phyloP scores from a whole-genome alignment of 2,113 vertebrate species.

The Bufo gargarizans region DNA sequence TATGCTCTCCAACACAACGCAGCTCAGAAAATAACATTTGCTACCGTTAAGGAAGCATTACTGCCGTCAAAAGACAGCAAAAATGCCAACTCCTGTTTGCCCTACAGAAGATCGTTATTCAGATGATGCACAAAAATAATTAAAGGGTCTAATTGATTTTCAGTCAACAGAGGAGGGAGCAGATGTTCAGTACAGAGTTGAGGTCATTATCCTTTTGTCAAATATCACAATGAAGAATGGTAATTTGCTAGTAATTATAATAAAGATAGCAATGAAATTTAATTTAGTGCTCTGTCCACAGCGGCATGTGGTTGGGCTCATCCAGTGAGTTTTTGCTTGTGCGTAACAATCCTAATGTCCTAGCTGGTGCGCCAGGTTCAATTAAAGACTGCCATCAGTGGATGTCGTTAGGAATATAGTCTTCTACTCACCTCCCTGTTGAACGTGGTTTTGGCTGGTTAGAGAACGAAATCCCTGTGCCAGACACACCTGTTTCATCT shows the following conservation, averaged over 20 bases:
- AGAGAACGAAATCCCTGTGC: background rate
- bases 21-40: slow-evolving; percentile 44
- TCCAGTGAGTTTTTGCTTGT: background rate
- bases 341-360: slow-evolving; percentile 21
- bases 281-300: slow-evolving; percentile 32
- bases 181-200: slow-evolving; percentile 61
- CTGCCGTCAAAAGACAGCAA: slow-evolving; percentile 28
- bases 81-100: slow-evolving; percentile 52
- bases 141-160: slow-evolving; percentile 67
- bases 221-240: slow-evolving; percentile 63
- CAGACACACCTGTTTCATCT: slow-evolving; percentile 25
- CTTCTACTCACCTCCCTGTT: slow-evolving; percentile 16
- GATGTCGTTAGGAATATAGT: background rate
- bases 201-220: slow-evolving; percentile 63
- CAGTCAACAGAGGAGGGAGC: slow-evolving; percentile 62
- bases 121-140: slow-evolving; percentile 67
- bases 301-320: slow-evolving; percentile 42
- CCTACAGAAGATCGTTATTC: slow-evolving; percentile 56
- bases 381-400: background rate
- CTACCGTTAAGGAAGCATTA: slow-evolving; percentile 37
- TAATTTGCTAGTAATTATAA: slow-evolving; percentile 63
- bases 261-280: slow-evolving; percentile 61
- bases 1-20: slow-evolving; percentile 27
- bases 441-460: slow-evolving; percentile 9
- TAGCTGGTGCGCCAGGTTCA: slow-evolving; percentile 31